A percentile compares a stretch with the other conserved stretches of the same genome.
These are phyloP conservation scores for Hartigia nigra DNA, from an alignment of 2,888 invertebrate species.

Conservation along the genomic window DNA sequence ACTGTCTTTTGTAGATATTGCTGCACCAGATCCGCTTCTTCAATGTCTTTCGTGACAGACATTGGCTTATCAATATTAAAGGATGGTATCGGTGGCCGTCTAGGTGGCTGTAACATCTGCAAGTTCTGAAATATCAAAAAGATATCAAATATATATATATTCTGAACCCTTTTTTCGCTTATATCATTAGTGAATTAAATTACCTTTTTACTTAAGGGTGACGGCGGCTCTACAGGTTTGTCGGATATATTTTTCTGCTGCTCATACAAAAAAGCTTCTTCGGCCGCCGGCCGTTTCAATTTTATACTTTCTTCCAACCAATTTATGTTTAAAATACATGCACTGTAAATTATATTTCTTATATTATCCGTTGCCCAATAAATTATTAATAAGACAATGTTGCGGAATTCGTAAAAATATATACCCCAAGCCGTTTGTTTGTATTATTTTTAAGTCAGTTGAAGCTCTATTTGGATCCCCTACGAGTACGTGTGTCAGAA, in stretches of 20 bases:
- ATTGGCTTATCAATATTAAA: constrained; percentile 26
- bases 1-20: constrained; percentile 51
- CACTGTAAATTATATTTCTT: constrained; percentile 58
- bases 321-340: constrained; percentile 74
- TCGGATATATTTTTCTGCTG: constrained; percentile 27
- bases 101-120: constrained; percentile 67
- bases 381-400: constrained; percentile 25
- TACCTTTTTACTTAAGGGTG: constrained; percentile 74
- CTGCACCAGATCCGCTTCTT: constrained; percentile 51
- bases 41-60: constrained; percentile 10
- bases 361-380: neutral
- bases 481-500: constrained; percentile 84
- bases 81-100: constrained; percentile 59
- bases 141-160: neutral
- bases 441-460: constrained; percentile 65
- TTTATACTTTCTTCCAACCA: constrained; percentile 84
- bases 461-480: constrained; percentile 69
- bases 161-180: neutral
- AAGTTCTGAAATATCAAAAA: constrained; percentile 63
- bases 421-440: constrained; percentile 52
- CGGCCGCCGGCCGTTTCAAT: constrained; percentile 70
- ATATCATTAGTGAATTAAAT: constrained; percentile 1
- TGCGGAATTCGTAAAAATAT: constrained; percentile 2
- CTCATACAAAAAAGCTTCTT: constrained; percentile 65
- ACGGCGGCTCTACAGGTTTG: constrained; percentile 65